Percentiles rank a stretch among this genome's conserved stretches.
phyloP scores from a whole-genome alignment of 2,113 vertebrate species.

The Crotalus horridus region DNA sequence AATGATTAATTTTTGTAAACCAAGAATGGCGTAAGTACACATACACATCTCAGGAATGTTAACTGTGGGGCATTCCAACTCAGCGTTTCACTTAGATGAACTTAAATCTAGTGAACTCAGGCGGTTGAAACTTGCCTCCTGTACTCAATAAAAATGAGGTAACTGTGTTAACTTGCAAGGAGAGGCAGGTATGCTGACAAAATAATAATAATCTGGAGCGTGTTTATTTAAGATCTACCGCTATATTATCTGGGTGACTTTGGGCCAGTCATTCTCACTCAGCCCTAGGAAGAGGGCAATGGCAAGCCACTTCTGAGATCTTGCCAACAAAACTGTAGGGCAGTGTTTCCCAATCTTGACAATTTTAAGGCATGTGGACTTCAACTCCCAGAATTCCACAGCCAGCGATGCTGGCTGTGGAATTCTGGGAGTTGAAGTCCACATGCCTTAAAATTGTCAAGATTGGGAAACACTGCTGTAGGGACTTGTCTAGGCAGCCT shows the following conservation, averaged over 20 bases:
- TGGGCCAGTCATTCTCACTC: not conserved
- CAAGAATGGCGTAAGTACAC: not conserved
- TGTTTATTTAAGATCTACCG: not conserved
- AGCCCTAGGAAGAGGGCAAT: not conserved
- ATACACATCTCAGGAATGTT: not conserved
- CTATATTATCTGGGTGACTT: not conserved
- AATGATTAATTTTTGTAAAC: slow-evolving; percentile 1
- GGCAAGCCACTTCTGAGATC: not conserved
- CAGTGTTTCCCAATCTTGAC: too few species aligned
- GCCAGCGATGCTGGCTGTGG: too few species aligned
- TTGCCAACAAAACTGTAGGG: not conserved
- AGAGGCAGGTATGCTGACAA: not conserved
- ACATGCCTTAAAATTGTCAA: too few species aligned
- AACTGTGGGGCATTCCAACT: not conserved
- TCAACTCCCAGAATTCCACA: too few species aligned
- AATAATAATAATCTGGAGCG: not conserved
- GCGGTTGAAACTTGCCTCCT: not conserved
- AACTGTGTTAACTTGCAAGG: not conserved
- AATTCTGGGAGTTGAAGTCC: too few species aligned
- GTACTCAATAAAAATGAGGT: not conserved
- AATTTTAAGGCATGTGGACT: too few species aligned
- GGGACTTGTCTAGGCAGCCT: not conserved
- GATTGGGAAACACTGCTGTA: not conserved
- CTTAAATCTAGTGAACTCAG: not conserved
- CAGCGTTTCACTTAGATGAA: not conserved